These are phyloP conservation scores for Drosophila yakuba DNA, from an alignment of 1,140 invertebrate species.

Conservation along the genomic window DNA sequence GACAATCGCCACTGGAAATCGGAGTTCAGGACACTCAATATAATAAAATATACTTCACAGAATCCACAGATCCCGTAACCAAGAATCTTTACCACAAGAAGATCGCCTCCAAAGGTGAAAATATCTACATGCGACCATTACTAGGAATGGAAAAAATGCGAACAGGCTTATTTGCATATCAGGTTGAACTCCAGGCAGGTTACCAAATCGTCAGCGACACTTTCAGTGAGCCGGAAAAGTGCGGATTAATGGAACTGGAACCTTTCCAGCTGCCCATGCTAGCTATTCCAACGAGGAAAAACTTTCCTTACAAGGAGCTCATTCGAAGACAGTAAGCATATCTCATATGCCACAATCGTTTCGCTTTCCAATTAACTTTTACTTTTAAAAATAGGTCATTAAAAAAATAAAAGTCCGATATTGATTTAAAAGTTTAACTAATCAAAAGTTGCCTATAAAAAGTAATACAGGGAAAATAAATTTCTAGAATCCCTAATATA, in stretches of 20 bases:
- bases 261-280: slow-evolving; percentile 86
- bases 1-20: slow-evolving; percentile 85
- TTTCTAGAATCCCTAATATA: not conserved
- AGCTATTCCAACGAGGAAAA: slow-evolving; percentile 85
- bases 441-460: not conserved
- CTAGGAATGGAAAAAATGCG: slow-evolving; percentile 86
- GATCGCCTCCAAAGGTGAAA: slow-evolving; percentile 85
- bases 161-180: slow-evolving; percentile 86
- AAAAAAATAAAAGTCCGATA: not conserved
- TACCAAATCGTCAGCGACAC: slow-evolving; percentile 87
- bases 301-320: slow-evolving; percentile 86
- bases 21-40: slow-evolving; percentile 87
- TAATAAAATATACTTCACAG: slow-evolving; percentile 86
- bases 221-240: slow-evolving; percentile 87
- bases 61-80: slow-evolving; percentile 86
- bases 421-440: too few species aligned
- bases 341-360: not conserved
- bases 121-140: slow-evolving; percentile 85
- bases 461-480: not conserved
- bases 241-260: slow-evolving; percentile 86
- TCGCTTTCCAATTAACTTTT: not conserved
- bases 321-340: slow-evolving; percentile 84
- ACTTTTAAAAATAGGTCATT: not conserved
- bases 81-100: slow-evolving; percentile 86
- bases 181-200: slow-evolving; percentile 86